phyloP scores from a whole-genome alignment of 1,140 invertebrate species.

The Aleiodes sp. region DNA sequence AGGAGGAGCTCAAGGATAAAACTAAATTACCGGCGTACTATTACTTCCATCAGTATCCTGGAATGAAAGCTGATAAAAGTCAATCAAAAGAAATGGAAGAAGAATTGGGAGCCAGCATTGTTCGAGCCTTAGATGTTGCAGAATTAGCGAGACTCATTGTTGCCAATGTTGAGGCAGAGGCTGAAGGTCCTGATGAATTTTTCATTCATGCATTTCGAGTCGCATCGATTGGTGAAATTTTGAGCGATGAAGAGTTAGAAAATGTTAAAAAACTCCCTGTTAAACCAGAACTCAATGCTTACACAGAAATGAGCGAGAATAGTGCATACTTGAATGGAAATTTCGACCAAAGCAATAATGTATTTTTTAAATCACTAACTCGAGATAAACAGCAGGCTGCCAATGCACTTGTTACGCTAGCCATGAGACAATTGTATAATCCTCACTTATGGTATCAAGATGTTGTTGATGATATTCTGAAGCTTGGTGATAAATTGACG shows the following conservation, averaged over 20 bases:
- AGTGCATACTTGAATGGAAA: conserved; percentile 47
- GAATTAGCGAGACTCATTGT: conserved; percentile 43
- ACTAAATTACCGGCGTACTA: conserved; percentile 46
- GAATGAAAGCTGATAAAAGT: conserved; percentile 32
- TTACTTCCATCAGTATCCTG: conserved; percentile 50
- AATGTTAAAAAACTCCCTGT: conserved; percentile 44
- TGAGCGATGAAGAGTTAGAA: conserved; percentile 55
- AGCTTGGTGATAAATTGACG: conserved; percentile 52
- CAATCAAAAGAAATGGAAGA: conserved; percentile 25
- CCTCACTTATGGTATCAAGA: conserved; percentile 53
- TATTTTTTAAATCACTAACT: conserved; percentile 48
- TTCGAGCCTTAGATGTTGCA: conserved; percentile 40
- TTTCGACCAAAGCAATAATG: conserved; percentile 48
- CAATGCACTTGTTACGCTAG: conserved; percentile 48
- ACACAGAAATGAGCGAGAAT: conserved; percentile 42
- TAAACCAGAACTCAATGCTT: conserved; percentile 49
- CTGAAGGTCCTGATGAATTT: conserved; percentile 38
- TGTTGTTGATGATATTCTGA: conserved; percentile 58
- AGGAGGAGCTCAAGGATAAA: conserved; percentile 49
- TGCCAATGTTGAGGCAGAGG: conserved; percentile 30
- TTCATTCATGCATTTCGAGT: conserved; percentile 51
- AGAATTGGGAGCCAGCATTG: conserved; percentile 41
- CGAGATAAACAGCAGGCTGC: conserved; percentile 57
- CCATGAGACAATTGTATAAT: conserved; percentile 55
- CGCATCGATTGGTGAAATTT: conserved; percentile 38